Base-by-base conservation (phyloP, 2,113 vertebrate species). In the Myocastor coypus region DNA sequence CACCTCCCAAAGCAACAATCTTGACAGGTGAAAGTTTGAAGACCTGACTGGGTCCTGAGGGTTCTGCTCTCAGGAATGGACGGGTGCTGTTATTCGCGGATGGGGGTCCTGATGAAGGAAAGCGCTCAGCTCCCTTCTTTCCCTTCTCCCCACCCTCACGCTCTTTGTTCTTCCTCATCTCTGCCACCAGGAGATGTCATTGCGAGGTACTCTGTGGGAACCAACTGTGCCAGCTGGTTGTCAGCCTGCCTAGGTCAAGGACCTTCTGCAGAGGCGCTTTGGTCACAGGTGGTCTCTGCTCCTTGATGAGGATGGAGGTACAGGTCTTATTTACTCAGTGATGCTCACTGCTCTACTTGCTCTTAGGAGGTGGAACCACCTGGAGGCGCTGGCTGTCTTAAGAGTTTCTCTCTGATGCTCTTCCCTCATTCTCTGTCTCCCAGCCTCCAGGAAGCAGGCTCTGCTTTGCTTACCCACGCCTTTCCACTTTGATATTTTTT, bases 111-210 rank as follows among this genome's bases (percentile, higher is more conserved):
- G 52, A 50, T 61, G 19, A 46, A 57, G 32, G 2, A 11, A 30
- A 24, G 11, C 2, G 7, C 32, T 71, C 19, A 37, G 13, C 4
- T 22, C 2, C n/a, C 5, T 77, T 34, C 4, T 30, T 7, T 52
- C 1, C 4, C 16, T 52, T 3, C 2, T 40, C 7, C 5, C 12
- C 34, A 10, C 28, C 5, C 17, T 17, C 28, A 46, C 28, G 42
- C 59, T 2, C 19, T 57, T 64, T 34, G 20, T 77, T 50, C 37
- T 66, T 14, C 30, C 57, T 89, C n/a, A 55, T 1, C n/a, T 16
- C 37, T 57, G 83, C 14, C 17, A 46, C 42, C 22, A 52, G 12
- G 30, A 16, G 6, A 46, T 26, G 11, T 73, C 37, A 16, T 17
- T 63, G 4, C 13, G 37, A 52, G 40, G 26, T 1, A 5, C 22